Base-by-base conservation (phyloP, 2,113 vertebrate genomes). In the Bombycilla garrulus region DNA sequence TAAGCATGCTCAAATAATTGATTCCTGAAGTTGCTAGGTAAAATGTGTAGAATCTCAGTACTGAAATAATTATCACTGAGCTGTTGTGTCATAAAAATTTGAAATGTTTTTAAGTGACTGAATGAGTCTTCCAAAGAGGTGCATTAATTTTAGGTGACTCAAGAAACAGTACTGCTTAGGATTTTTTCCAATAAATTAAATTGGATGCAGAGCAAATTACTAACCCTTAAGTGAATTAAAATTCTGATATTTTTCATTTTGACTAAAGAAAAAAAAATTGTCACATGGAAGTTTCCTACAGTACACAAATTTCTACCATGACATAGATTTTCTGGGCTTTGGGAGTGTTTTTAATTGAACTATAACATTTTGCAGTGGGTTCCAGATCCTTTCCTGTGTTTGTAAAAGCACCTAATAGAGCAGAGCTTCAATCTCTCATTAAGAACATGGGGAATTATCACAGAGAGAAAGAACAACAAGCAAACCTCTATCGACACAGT, bases 401-500 rank as follows among this genome's bases (percentile, higher is more conserved):
- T 80, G 15, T n/a, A 81, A 70, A 81, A 38, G 19, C 15, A 78
- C 47, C 18, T 48, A 42, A 36, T 5, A 66, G 40, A 73, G 47
- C 21, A 61, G n/a, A 72, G 22, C 40, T 77, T 29, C 11, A 19
- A 42, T 38, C n/a, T 76, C 28, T 33, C 9, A 17, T 16, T 35
- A 22, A 69, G 35, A 69, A 21, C 22, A 28, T 23, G 12, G 26
- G 24, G 2, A 9, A 28, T 58, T 61, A 35, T 11, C 12, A 24
- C 11, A 66, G 45, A 83, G 12, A 71, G 70, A 31, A 69, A 53
- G 62, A 88, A 40, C 42, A 44, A 50, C 42, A 44, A 50, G 0
- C 1, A 23, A 31, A 12, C 11, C 56, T 84, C 31, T 14, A 5
- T 51, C 0, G 0, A 54, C 11, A 33, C 23, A 61, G 23, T 36